These are phyloP conservation scores for Turritopsis dohrnii DNA, from an alignment of 30 jellyfish, hydroid and myxozoan genomes.

Conservation along the genomic window DNA sequence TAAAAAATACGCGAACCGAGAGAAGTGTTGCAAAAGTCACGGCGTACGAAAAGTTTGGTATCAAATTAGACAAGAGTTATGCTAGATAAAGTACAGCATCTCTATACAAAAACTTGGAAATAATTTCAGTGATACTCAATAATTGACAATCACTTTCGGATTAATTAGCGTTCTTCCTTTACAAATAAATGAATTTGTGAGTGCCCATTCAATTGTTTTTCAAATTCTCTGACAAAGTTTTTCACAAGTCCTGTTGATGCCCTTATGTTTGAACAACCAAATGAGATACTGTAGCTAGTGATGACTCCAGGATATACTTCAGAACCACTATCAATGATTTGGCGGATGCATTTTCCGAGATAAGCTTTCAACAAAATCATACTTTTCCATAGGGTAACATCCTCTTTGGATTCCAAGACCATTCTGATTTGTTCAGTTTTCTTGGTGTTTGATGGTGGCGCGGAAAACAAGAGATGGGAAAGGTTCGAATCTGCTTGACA, in stretches of 20 bases:
- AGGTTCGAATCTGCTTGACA: background rate
- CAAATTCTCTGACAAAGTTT: background rate
- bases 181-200: background rate
- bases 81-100: too few relatives aligned
- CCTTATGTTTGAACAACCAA: background rate
- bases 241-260: background rate
- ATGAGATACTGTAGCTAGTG: background rate
- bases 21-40: too few relatives aligned
- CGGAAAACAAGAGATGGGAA: constrained; percentile 12
- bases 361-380: constrained; percentile 58
- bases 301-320: constrained; percentile 59
- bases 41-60: too few relatives aligned
- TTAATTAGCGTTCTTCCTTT: background rate
- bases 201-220: background rate
- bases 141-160: too few relatives aligned
- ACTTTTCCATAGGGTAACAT: constrained; percentile 62
- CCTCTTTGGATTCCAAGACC: constrained; percentile 26
- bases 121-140: too few relatives aligned
- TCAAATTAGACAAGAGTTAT: too few relatives aligned
- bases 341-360: constrained; percentile 61
- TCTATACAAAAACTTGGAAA: too few relatives aligned
- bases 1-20: too few relatives aligned
- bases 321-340: constrained; percentile 48
- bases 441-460: background rate
- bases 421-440: background rate